phyloP scores from a whole-genome alignment of 2,888 invertebrate species.

The Allophyes oxyacanthae region DNA sequence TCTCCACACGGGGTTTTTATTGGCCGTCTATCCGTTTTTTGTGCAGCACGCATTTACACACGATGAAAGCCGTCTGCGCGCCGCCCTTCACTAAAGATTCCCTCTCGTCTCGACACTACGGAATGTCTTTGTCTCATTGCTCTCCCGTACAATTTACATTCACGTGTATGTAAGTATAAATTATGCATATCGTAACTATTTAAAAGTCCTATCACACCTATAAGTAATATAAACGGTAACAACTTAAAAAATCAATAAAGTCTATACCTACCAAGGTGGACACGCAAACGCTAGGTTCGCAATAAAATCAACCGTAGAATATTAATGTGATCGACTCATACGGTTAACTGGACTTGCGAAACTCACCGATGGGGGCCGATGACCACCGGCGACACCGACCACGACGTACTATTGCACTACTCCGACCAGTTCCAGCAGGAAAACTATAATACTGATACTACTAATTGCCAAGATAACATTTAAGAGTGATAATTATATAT shows the following conservation, averaged over 20 bases:
- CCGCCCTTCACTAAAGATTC: conserved; percentile 82
- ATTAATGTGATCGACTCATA: conserved; percentile 85
- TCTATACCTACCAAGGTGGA: conserved; percentile 56
- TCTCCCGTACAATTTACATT: conserved; percentile 61
- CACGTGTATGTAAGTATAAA: conserved; percentile 51
- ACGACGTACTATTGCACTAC: conserved; percentile 64
- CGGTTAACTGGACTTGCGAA: conserved; percentile 88
- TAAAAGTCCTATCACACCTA: conserved; percentile 10
- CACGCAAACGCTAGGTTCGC: conserved; percentile 77
- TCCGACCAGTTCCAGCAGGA: conserved; percentile 64
- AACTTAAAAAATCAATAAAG: conserved; percentile 36
- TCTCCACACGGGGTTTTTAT: conserved; percentile 87
- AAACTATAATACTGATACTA: conserved; percentile 62
- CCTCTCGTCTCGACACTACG: conserved; percentile 78
- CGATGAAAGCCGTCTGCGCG: conserved; percentile 82
- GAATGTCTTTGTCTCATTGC: conserved; percentile 81
- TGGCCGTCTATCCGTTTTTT: conserved; percentile 87
- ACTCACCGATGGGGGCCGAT: conserved; percentile 86
- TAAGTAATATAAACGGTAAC: conserved; percentile 28
- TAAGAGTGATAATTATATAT: conserved; percentile 24
- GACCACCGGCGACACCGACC: conserved; percentile 79
- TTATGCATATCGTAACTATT: conserved; percentile 21
- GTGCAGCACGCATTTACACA: conserved; percentile 81
- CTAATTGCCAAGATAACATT: conserved; percentile 56
- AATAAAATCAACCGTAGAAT: conserved; percentile 83